phyloP scores from a whole-genome alignment of 2,888 invertebrate genomes.

The Ramazzottius varieornatus region DNA sequence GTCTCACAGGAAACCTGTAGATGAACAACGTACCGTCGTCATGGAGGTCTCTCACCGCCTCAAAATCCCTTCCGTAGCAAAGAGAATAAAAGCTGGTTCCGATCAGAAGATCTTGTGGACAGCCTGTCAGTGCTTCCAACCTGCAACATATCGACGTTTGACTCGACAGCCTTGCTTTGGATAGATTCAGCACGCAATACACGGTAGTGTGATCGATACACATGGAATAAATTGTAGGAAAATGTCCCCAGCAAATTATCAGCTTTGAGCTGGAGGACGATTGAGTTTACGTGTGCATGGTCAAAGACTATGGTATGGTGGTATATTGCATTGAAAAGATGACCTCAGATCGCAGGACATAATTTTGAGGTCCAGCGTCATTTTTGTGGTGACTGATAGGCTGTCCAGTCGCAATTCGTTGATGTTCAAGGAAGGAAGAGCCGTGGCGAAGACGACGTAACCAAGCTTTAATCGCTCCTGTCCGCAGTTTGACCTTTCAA shows the following conservation, averaged over 20 bases:
- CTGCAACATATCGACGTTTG: background rate
- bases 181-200: no score
- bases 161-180: no score
- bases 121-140: background rate
- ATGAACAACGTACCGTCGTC: background rate
- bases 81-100: background rate
- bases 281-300: no score
- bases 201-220: no score
- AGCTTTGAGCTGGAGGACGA: no score
- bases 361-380: background rate
- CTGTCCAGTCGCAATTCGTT: conserved; percentile 82
- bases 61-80: background rate
- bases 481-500: no score
- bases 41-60: background rate
- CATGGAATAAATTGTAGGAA: no score
- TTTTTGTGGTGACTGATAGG: background rate
- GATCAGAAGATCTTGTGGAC: background rate
- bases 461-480: no score
- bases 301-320: no score
- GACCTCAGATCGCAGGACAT: background rate
- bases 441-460: conserved; percentile 38
- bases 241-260: no score
- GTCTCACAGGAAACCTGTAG: background rate
- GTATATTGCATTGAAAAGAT: no score
- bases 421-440: conserved; percentile 80